phyloP scores from a whole-genome alignment of 2,797 vertebrate species.

The Zenarchopterus dispar region DNA sequence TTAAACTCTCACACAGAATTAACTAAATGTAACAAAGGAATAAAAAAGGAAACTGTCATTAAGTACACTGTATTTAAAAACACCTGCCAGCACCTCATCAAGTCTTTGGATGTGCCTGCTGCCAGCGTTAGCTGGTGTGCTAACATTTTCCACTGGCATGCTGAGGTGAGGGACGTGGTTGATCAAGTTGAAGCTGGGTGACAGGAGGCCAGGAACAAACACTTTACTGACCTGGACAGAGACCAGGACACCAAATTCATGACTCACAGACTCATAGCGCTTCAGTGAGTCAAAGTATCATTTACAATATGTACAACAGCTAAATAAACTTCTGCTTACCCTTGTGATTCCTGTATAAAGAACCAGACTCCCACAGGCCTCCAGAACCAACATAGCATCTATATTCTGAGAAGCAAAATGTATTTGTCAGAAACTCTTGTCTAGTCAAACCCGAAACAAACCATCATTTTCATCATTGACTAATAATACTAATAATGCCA shows the following conservation, averaged over 20 bases:
- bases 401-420: constrained; percentile 81
- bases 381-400: constrained; percentile 90
- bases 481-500: neutral
- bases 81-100: constrained; percentile 84
- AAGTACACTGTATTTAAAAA: constrained; percentile 1
- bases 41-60: neutral
- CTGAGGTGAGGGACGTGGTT: constrained; percentile 84
- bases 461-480: neutral
- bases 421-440: neutral
- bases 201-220: constrained; percentile 90
- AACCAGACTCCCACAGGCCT: constrained; percentile 91
- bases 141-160: constrained; percentile 85
- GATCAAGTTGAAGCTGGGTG: constrained; percentile 86
- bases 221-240: constrained; percentile 91
- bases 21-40: too few relatives aligned
- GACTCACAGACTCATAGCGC: neutral
- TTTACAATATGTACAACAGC: neutral
- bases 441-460: neutral
- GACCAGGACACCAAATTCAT: neutral
- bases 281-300: constrained; percentile 2
- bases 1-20: too few relatives aligned
- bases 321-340: constrained; percentile 70
- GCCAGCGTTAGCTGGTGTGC: constrained; percentile 88
- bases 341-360: constrained; percentile 93
- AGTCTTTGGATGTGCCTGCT: constrained; percentile 87